Base-by-base conservation (phyloP, 2,888 invertebrate species). In the Marasmarcha lunaedactyla region DNA sequence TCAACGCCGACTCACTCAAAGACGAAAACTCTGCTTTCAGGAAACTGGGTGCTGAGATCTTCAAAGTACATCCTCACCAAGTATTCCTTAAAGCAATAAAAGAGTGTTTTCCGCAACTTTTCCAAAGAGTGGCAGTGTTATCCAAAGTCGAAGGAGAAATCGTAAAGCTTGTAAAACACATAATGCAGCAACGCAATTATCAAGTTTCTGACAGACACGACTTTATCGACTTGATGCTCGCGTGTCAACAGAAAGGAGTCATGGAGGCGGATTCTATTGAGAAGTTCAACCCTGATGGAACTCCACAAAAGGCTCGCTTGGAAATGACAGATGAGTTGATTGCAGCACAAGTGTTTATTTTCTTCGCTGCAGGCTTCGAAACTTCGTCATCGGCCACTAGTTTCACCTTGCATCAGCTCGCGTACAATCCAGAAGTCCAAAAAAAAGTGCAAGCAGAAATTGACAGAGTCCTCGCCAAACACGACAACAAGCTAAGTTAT, bases 361-460 rank as follows among this genome's bases (percentile, higher is more conserved):
- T 63, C 45, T 61, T 62, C 37, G 58, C 50, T 3, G 72, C 69
- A 6, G 71, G 73, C 1, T 69, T 64, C 36, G 71, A 71, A 46
- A 70, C 71, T 0, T 68, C 71, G 12, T 34, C 34, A 7, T 34
- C 65, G 1, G 52, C 65, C 1, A 57, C 67, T 11, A 65, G 64
- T 46, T 66, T 57, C 30, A 54, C 60, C 2, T 42, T 67, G 1
- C 67, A 70, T 36, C 50, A 56, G 37, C 49, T 74, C 1, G 71
- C 73, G 1, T 55, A 52, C 15, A 50, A 72, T 43, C 63, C 60
- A 1, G 60, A 66, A 2, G 46, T 57, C 5, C 73, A 72, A 40
- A 46, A 48, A 7, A 57, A 49, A 35, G 53, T 62, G 26, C 60
- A 61, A 39, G 44, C 55, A 13, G 71, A 74, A 50, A 52, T 73